Percentiles rank a stretch among this genome's conserved stretches.
phyloP scores from a whole-genome alignment of 2,113 vertebrate genomes.

The Platysternon megacephalum region DNA sequence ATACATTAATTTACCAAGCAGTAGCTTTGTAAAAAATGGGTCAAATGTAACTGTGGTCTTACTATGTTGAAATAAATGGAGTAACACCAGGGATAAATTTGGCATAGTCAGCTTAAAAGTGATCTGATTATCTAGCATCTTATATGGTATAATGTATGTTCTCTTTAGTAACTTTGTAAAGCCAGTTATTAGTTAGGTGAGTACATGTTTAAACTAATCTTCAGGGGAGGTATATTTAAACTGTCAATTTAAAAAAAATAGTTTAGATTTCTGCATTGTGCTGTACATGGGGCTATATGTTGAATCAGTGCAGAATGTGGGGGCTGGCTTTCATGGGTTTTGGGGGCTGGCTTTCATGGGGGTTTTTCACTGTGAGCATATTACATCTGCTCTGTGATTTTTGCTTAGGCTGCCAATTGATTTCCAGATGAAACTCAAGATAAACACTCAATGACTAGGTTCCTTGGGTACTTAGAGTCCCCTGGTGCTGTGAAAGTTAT shows the following conservation, averaged over 20 bases:
- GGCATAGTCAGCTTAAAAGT: not conserved
- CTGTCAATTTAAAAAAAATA: too few relatives aligned
- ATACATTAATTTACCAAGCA: not conserved
- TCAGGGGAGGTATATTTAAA: too few relatives aligned
- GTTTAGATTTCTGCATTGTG: too few relatives aligned
- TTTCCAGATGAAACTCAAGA: not conserved
- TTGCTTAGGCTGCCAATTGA: constrained; percentile 27
- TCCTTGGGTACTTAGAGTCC: not conserved
- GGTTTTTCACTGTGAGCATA: not conserved
- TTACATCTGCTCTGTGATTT: not conserved
- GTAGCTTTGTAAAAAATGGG: not conserved
- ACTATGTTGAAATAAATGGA: too few relatives aligned
- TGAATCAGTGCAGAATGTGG: constrained; percentile 31
- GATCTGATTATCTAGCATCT: not conserved
- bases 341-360: constrained; percentile 22
- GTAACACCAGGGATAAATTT: too few relatives aligned
- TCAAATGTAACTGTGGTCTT: not conserved
- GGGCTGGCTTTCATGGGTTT: constrained; percentile 39
- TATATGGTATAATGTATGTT: too few relatives aligned
- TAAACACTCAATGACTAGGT: not conserved
- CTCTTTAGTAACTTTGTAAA: too few relatives aligned
- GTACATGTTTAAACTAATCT: too few relatives aligned
- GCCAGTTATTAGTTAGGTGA: too few relatives aligned
- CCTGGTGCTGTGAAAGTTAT: not conserved
- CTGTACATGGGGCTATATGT: not conserved